Conservation (phyloP, 2,888 invertebrate species). For the Aelia acuminata region DNA sequence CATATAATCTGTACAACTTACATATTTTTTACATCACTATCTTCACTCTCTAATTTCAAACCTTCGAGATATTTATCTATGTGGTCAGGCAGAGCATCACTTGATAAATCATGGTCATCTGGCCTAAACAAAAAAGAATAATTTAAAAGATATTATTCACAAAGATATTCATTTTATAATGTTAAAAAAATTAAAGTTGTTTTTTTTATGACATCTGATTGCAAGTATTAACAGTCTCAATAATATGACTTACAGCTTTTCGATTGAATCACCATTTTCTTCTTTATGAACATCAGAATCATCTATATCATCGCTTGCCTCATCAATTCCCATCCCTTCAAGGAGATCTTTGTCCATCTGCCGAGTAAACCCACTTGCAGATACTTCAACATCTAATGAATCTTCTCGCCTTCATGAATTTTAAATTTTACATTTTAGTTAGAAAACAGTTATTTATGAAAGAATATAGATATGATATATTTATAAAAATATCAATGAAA, state of each 20-base stretch:
- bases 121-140: conserved; percentile 7
- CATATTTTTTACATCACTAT: neutral
- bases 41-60: neutral
- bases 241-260: neutral
- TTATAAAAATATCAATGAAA: neutral
- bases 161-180: neutral
- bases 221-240: neutral
- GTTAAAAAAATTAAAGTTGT: neutral
- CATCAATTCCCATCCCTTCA: conserved; percentile 73
- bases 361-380: conserved; percentile 90
- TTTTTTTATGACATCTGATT: no score
- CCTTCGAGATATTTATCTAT: neutral
- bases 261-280: conserved; percentile 63
- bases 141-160: neutral
- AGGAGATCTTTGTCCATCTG: conserved; percentile 83
- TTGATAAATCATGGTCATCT: neutral
- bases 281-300: conserved; percentile 67
- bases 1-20: neutral
- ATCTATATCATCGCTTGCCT: conserved; percentile 68
- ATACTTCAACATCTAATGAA: conserved; percentile 88
- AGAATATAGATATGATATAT: neutral
- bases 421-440: neutral
- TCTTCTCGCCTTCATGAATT: conserved; percentile 80
- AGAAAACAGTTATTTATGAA: neutral
- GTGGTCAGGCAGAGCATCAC: neutral